Base-by-base conservation (phyloP, 2,888 invertebrate species). In the Ceramica pisi region DNA sequence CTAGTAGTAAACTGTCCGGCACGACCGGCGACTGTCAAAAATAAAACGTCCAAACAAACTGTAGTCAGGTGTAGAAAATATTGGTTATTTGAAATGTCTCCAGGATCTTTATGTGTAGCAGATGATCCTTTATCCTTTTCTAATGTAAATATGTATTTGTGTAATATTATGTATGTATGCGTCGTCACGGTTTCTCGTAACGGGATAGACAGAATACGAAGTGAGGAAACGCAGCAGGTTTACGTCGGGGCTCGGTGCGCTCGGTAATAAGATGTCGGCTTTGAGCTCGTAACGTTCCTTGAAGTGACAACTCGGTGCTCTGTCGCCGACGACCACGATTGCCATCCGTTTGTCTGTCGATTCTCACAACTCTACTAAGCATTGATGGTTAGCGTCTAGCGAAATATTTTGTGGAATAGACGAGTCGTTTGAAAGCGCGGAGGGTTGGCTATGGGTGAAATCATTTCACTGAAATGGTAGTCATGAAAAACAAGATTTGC, bases 141-240 rank as follows among this genome's bases (percentile, higher is more conserved):
- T 57, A 71, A 64, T 71, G 80, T 76, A 80, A 81, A 80, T 81
- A 74, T 70, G 55, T 80, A 59, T 78, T 71, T 60, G 62, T 71
- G 35, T 71, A 75, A 67, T 80, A 46, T 53, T 81, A 80, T 81
- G 77, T 81, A 80, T 81, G 44, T 81, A 80, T 80, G 81, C 79
- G 77, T 77, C 64, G 78, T 78, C 81, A 81, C 81, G 78, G 62
- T 35, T 62, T 62, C 56, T 67, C 21, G 56, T 78, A 81, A 80
- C 81, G 80, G 81, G 78, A 81, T 81, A 59, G 64, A 62, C 46
- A 80, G 78, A 73, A 73, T 81, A 70, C 81, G 62, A 78, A 75
- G 82, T 78, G 74, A 67, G 66, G 79, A 72, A 68, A 67, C 53
- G 56, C 55, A 51, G 78, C 75, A 80, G 82, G 78, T 81, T 75